phyloP scores from a whole-genome alignment of 2,888 invertebrate species.

The Xanthostigma xanthostigma region DNA sequence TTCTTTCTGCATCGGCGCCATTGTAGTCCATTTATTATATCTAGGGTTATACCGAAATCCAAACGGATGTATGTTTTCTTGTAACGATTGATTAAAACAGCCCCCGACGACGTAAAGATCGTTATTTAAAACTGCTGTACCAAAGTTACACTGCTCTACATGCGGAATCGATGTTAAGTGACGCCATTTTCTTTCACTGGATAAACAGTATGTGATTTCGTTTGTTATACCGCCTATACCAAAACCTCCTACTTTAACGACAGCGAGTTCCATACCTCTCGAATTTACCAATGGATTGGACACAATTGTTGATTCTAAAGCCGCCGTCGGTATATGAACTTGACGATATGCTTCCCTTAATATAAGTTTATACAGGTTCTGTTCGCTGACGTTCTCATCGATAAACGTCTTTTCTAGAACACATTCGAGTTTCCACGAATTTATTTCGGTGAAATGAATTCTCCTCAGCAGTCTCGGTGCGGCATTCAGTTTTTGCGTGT shows the following conservation, averaged over 20 bases:
- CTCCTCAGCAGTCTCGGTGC: slow-evolving; percentile 30
- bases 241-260: slow-evolving; percentile 56
- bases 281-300: slow-evolving; percentile 35
- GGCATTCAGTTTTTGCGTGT: slow-evolving; percentile 25
- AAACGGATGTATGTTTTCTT: slow-evolving; percentile 57
- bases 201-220: slow-evolving; percentile 48
- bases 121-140: slow-evolving; percentile 50
- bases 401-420: slow-evolving; percentile 20
- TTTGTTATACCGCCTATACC: slow-evolving; percentile 49
- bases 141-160: slow-evolving; percentile 59
- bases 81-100: slow-evolving; percentile 49
- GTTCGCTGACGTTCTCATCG: slow-evolving; percentile 17
- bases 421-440: slow-evolving; percentile 21
- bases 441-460: slow-evolving; percentile 33
- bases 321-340: slow-evolving; percentile 9
- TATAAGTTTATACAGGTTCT: slow-evolving; percentile 26
- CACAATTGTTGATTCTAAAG: slow-evolving; percentile 5
- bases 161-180: slow-evolving; percentile 53
- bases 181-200: slow-evolving; percentile 42
- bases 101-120: slow-evolving; percentile 55
- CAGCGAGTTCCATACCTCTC: slow-evolving; percentile 50
- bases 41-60: slow-evolving; percentile 50
- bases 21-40: slow-evolving; percentile 47
- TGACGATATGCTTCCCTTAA: slow-evolving; percentile 25
- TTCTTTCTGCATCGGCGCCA: slow-evolving; percentile 49